Percentiles rank a stretch among this genome's conserved stretches.
phyloP scores from a whole-genome alignment of 2,797 vertebrate species.

The Loriculus beryllinus region DNA sequence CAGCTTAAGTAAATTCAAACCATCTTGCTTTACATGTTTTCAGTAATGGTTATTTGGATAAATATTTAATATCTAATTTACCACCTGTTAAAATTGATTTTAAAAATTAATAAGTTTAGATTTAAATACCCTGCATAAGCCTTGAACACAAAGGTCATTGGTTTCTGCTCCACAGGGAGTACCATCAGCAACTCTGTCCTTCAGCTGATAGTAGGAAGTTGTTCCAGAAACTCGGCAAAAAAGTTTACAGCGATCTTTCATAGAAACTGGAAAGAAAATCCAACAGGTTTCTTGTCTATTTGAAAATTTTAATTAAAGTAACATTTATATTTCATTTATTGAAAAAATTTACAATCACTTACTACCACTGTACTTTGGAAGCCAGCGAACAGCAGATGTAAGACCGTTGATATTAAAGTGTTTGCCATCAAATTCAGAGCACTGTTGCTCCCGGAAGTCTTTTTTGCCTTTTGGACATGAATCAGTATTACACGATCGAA shows the following conservation, averaged over 20 bases:
- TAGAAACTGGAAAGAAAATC: slow-evolving; percentile 82
- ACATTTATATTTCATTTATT: not conserved
- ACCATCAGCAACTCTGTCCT: slow-evolving; percentile 91
- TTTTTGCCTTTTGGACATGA: slow-evolving; percentile 87
- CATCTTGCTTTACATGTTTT: not conserved
- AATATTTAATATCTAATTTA: slow-evolving; percentile 9
- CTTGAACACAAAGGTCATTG: slow-evolving; percentile 96
- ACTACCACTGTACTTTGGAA: slow-evolving; percentile 98
- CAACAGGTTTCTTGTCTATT: slow-evolving; percentile 48
- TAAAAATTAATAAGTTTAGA: slow-evolving; percentile 44
- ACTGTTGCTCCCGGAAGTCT: slow-evolving; percentile 94
- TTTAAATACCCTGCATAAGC: slow-evolving; percentile 91
- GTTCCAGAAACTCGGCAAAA: slow-evolving; percentile 94
- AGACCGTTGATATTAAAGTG: slow-evolving; percentile 97
- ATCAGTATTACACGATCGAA: slow-evolving; percentile 95
- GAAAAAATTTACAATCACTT: slow-evolving; percentile 73
- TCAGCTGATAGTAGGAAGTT: slow-evolving; percentile 92
- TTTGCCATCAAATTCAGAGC: slow-evolving; percentile 92
- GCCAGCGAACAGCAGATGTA: slow-evolving; percentile 89
- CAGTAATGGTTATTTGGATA: not conserved
- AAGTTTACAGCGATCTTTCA: slow-evolving; percentile 98
- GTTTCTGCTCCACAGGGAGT: slow-evolving; percentile 92
- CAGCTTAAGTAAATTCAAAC: not conserved
- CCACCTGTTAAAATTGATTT: not conserved
- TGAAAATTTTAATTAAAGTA: not conserved